Evolutionary conservation across 2,888 invertebrate genomes (phyloP), one percentile per base, ranked within the genome.

Genomic region (Agrochola macilenta): DNA sequence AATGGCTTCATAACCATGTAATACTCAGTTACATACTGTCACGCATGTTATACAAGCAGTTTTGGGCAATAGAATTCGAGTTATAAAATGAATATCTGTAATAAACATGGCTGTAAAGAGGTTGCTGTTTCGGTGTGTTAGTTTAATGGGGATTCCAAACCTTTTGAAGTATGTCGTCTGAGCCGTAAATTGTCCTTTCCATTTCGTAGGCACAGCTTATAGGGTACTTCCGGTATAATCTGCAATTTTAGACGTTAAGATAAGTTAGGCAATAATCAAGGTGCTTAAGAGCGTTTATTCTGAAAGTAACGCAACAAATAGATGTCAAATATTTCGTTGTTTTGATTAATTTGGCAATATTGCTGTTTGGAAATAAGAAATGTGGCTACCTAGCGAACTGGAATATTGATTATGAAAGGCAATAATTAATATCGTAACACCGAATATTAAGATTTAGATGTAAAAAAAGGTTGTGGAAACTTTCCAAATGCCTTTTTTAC

Each of bases 1-100:
- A 82, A 72, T 74, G 35, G 63, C 70, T 74, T 17, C 68, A 64
- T 82, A 69, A 26, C 79, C 60, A 82, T 72, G 83, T 79, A 72
- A 82, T 14, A 69, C 54, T 64, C 43, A 5, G 70, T 74, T 68
- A 61, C 69, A 71, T 60, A 61, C 83, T 82, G 79, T 79, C 82
- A 83, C 83, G 82, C 83, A 69, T 64, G 69, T 82, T 82, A 72
- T 69, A 58, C 61, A 70, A 83, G 61, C 64, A 43, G 49, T 69
- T 79, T 82, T 65, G 7, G 70, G 61, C 64, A 79, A 72, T 79
- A 72, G 74, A 83, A 72, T 65, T 12, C 30, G 57, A 72, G 60
- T 69, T 79, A 61, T 65, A 69, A 74, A 30, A 71, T 61, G 26
- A 54, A 66, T 64, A 79, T 74, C 54, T 66, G 65, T 63, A 73